A percentile compares a stretch with the other conserved stretches of the same genome.
phyloP scores from a whole-genome alignment of 1,140 invertebrate genomes.

The Drosophila bocqueti region DNA sequence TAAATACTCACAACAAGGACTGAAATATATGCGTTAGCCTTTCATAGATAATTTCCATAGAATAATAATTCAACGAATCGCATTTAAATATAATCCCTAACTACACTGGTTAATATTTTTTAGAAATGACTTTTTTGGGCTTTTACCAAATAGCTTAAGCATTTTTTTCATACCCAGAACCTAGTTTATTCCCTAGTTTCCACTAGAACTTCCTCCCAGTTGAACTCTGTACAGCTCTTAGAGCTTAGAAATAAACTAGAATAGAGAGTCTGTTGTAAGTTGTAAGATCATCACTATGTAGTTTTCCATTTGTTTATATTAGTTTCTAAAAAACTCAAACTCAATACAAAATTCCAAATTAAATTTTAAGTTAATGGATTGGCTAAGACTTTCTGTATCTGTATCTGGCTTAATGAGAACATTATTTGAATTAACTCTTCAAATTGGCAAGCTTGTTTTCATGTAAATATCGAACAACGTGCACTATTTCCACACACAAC shows the following conservation, averaged over 20 bases:
- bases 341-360: neutral
- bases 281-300: constrained; percentile 1
- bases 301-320: neutral
- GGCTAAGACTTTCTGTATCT: neutral
- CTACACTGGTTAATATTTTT: neutral
- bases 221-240: constrained; percentile 1
- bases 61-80: neutral
- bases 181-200: neutral
- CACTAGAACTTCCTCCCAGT: neutral
- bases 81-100: neutral
- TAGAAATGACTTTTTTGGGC: constrained; percentile 1
- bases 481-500: neutral
- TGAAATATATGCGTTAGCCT: neutral
- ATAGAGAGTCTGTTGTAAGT: neutral
- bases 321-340: neutral
- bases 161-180: neutral
- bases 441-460: neutral
- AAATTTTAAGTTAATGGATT: neutral
- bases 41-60: neutral
- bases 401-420: neutral
- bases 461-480: neutral
- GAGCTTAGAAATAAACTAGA: constrained; percentile 12
- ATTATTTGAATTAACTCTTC: neutral
- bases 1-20: neutral
- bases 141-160: neutral